phyloP scores from a whole-genome alignment of 2,797 vertebrate genomes.

The Lagocephalus sceleratus region DNA sequence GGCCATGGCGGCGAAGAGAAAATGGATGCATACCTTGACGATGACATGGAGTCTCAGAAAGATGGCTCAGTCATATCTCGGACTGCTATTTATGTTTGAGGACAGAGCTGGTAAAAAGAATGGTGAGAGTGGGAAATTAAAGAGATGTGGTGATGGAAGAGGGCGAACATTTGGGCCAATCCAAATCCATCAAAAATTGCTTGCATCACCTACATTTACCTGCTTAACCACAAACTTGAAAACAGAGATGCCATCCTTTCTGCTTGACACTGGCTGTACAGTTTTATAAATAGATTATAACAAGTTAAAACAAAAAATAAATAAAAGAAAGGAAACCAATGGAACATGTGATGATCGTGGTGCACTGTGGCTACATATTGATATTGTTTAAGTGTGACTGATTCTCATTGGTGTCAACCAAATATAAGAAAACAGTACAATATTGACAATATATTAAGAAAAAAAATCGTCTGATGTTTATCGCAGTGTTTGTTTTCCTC shows the following conservation, averaged over 20 bases:
- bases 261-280: constrained; percentile 18
- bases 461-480: constrained; percentile 35
- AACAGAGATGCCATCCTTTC: constrained; percentile 19
- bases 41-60: constrained; percentile 89
- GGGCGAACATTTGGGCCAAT: constrained; percentile 1
- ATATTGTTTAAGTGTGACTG: constrained; percentile 35
- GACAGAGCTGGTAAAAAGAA: background rate
- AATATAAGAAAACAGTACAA: constrained; percentile 6
- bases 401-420: constrained; percentile 29
- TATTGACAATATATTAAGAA: constrained; percentile 18
- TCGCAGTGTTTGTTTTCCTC: constrained; percentile 43
- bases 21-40: constrained; percentile 67
- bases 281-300: constrained; percentile 10
- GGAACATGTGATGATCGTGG: background rate
- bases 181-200: constrained; percentile 24
- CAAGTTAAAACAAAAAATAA: background rate
- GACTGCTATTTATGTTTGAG: constrained; percentile 85
- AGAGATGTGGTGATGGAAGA: constrained; percentile 22
- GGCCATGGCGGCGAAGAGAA: constrained; percentile 43
- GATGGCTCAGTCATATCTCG: constrained; percentile 89
- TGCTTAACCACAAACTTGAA: constrained; percentile 31
- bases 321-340: constrained; percentile 11
- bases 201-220: constrained; percentile 47
- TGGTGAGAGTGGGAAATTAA: constrained; percentile 1
- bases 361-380: constrained; percentile 36